Conservation (phyloP, 2,797 vertebrate genomes). For the Molossus alvarezi region DNA sequence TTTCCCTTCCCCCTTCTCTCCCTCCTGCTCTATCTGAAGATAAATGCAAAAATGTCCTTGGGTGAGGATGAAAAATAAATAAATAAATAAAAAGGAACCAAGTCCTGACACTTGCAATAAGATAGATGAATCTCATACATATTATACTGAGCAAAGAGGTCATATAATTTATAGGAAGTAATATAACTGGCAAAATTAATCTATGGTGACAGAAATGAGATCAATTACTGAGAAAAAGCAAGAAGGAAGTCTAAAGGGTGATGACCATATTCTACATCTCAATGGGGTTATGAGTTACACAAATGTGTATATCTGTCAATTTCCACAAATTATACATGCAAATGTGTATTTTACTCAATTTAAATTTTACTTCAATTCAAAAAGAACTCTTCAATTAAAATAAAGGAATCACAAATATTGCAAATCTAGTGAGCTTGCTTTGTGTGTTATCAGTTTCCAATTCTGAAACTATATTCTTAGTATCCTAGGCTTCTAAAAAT, state of each 20-base stretch:
- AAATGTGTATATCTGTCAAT: background rate
- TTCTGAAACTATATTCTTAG: constrained; percentile 33
- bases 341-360: background rate
- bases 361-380: constrained; percentile 28
- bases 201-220: background rate
- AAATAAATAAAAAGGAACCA: constrained; percentile 11
- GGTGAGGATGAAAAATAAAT: background rate
- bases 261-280: background rate
- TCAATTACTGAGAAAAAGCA: background rate
- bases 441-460: constrained; percentile 11
- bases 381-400: constrained; percentile 49
- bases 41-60: no score
- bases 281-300: background rate
- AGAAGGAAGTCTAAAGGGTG: background rate
- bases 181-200: background rate
- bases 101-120: background rate
- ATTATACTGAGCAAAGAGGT: background rate
- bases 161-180: background rate
- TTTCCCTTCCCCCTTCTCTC: no score
- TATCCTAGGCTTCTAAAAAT: constrained; percentile 7
- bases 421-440: constrained; percentile 18
- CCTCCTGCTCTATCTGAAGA: no score
- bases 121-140: background rate
- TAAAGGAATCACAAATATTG: constrained; percentile 32
- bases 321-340: constrained; percentile 7